Percentiles rank a stretch among this genome's conserved stretches.
Evolutionary conservation across 2,888 invertebrate genomes (phyloP).

Genomic region (Ditula angustiorana): DNA sequence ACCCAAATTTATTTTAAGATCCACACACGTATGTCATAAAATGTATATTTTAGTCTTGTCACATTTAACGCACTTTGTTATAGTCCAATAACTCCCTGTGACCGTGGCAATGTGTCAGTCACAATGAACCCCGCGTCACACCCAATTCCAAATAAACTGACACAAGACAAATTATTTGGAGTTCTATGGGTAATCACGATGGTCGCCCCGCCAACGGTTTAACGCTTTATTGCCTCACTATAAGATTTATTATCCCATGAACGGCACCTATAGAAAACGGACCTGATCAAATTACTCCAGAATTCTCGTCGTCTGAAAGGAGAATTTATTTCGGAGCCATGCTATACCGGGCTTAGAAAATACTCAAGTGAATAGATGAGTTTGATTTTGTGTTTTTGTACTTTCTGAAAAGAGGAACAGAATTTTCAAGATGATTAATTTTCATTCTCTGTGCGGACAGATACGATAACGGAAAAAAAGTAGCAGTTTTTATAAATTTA

Average conservation of each 20-base stretch:
- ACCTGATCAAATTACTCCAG: slow-evolving; percentile 24
- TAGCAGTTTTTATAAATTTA: too few species aligned
- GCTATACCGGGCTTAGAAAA: slow-evolving; percentile 15
- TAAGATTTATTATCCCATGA: slow-evolving; percentile 12
- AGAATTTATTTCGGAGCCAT: slow-evolving; percentile 23
- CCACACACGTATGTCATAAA: neutral
- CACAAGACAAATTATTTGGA: slow-evolving; percentile 34
- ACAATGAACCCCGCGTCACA: slow-evolving; percentile 32
- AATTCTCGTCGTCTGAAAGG: slow-evolving; percentile 19
- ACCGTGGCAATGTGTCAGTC: slow-evolving; percentile 31
- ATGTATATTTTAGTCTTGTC: slow-evolving; percentile 4
- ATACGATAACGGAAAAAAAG: too few species aligned
- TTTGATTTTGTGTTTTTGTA: slow-evolving; percentile 15
- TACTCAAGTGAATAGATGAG: slow-evolving; percentile 8
- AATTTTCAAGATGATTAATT: neutral
- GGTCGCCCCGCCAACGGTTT: neutral
- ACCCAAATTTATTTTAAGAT: neutral
- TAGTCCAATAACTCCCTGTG: slow-evolving; percentile 16
- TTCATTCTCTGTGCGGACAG: too few species aligned
- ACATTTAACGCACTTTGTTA: neutral
- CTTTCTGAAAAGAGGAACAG: neutral
- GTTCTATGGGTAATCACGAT: slow-evolving; percentile 33
- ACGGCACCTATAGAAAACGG: neutral
- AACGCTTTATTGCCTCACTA: neutral
- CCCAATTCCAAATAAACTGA: slow-evolving; percentile 38